phyloP scores from a whole-genome alignment of 2,797 vertebrate genomes.

The Triplophysa bombifrons region DNA sequence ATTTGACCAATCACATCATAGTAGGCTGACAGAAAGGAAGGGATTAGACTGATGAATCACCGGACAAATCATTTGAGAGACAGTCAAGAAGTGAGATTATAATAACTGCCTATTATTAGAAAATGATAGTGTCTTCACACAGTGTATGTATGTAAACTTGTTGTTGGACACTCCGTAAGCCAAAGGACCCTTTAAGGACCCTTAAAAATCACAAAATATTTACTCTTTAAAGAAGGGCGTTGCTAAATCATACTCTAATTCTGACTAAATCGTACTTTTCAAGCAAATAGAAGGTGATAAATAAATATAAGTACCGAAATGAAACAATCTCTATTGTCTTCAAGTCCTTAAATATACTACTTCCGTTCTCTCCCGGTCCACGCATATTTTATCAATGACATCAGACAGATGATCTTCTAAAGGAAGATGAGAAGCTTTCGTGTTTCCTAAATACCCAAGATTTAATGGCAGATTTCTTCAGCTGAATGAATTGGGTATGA shows the following conservation, averaged over 20 bases:
- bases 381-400: constrained; percentile 29
- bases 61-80: too few species aligned
- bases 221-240: too few species aligned
- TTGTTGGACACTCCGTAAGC: too few species aligned
- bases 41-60: too few species aligned
- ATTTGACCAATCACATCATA: too few species aligned
- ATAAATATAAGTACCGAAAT: neutral
- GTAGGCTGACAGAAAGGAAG: too few species aligned
- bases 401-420: constrained; percentile 39
- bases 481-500: constrained; percentile 39
- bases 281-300: neutral
- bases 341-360: neutral
- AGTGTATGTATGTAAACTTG: too few species aligned
- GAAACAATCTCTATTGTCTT: neutral
- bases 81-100: too few species aligned
- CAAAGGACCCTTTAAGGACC: too few species aligned
- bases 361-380: neutral
- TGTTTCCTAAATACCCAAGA: constrained; percentile 25
- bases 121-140: too few species aligned
- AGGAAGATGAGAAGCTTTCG: constrained; percentile 35
- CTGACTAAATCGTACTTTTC: neutral
- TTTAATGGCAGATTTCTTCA: constrained; percentile 42
- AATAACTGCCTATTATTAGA: too few species aligned
- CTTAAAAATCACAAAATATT: too few species aligned
- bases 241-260: neutral